Base-by-base conservation (phyloP, 2,888 invertebrate species). In the Sesamia inferens region DNA sequence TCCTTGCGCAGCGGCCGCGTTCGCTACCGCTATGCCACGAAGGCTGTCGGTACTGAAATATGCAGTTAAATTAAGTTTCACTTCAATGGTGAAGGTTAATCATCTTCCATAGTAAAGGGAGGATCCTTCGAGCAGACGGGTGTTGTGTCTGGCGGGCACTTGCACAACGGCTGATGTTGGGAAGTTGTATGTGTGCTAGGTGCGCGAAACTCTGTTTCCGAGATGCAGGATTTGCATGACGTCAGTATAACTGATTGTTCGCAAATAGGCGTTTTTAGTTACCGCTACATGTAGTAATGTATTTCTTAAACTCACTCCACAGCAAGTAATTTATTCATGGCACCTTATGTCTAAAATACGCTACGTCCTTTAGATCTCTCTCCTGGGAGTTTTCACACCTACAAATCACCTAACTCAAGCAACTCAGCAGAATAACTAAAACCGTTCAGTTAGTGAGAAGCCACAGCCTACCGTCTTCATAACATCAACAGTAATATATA, bases 301-400 rank as follows among this genome's bases (percentile, higher is more conserved):
- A 48, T 64, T 24, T 24, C 42, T 19, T 48, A 5, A 7, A 19
- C 8, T 24, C 7, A 24, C 19, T 31, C 8, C 31, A 31, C n/a
- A 31, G 2, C 11, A 65, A 14, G 0, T 0, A 51, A 65, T 31
- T 48, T 14, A 5, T 3, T 13, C 13, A 47, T 16, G 5, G 10
- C 4, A 14, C 0, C 0, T 13, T 4, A 71, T 8, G 4, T 14
- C 14, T 7, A 5, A 63, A 59, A 72, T 11, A 16, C 22, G 0
- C 22, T 2, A 55, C 1, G 47, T 16, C 1, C 5, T 22, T 7
- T 42, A 10, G n/a, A 11, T 22, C 51, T 0, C 31, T 0, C 31
- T 19, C 47, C 8, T 8, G 39, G 10, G 19, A 63, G 10, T 74
- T 51, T 57, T 39, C 62, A 68, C 68, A 68, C 62, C 48, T 72